A percentile compares a stretch with the other conserved stretches of the same genome.
Conservation (phyloP, 2,888 invertebrate genomes). For the Leptodirus hochenwartii region DNA sequence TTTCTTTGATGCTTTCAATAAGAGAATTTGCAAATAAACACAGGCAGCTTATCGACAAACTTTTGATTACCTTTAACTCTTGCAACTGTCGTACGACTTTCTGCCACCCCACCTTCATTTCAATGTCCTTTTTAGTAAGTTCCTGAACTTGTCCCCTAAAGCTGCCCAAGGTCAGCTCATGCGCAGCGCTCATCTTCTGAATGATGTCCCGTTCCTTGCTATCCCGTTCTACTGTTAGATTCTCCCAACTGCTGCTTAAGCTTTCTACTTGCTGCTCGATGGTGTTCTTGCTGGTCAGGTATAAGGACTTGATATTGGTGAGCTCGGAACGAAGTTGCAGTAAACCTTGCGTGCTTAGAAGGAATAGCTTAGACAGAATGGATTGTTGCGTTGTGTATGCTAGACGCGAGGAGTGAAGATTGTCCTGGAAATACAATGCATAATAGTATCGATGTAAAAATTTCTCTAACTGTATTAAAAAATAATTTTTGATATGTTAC, state of each 20-base stretch:
- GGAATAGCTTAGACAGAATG: constrained; percentile 32
- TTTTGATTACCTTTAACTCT: no score
- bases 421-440: constrained; percentile 39
- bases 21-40: no score
- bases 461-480: no score
- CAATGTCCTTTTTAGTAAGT: no score
- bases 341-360: constrained; percentile 36
- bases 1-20: no score
- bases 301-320: constrained; percentile 16
- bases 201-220: constrained; percentile 38
- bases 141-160: constrained; percentile 35
- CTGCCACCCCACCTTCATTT: no score
- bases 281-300: constrained; percentile 32
- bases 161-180: constrained; percentile 45
- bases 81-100: no score
- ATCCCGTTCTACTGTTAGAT: constrained; percentile 32
- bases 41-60: no score
- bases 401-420: constrained; percentile 44
- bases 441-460: no score
- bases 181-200: constrained; percentile 40
- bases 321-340: constrained; percentile 41
- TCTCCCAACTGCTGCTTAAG: constrained; percentile 35
- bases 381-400: constrained; percentile 44
- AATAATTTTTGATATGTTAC: no score
- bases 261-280: constrained; percentile 31